These are phyloP conservation scores for Centroberyx gerrardi DNA, from an alignment of 2,797 vertebrate genomes.

Conservation along the genomic window DNA sequence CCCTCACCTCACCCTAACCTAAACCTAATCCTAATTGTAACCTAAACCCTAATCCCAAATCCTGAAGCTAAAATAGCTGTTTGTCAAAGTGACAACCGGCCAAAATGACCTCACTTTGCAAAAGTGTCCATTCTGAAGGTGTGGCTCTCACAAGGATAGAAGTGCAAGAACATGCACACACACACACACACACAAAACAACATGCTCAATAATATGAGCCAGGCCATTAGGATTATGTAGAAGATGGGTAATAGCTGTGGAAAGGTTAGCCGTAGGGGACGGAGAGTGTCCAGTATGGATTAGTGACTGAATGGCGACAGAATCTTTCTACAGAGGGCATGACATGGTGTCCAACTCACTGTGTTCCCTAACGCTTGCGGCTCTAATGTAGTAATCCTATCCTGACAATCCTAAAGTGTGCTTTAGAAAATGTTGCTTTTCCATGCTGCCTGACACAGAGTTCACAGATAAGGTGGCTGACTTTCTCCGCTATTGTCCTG, in stretches of 20 bases:
- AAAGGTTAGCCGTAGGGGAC: slow-evolving; percentile 66
- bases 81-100: neutral
- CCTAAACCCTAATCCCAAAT: neutral
- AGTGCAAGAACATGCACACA: too few species aligned
- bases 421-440: slow-evolving; percentile 51
- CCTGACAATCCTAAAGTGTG: slow-evolving; percentile 58
- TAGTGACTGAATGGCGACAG: slow-evolving; percentile 67
- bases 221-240: slow-evolving; percentile 58
- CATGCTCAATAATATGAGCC: slow-evolving; percentile 42
- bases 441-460: slow-evolving; percentile 49
- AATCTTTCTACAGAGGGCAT: slow-evolving; percentile 62
- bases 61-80: neutral
- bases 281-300: slow-evolving; percentile 64
- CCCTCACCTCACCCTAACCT: neutral
- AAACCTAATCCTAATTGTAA: neutral
- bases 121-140: too few species aligned
- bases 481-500: slow-evolving; percentile 79
- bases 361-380: slow-evolving; percentile 30
- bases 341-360: slow-evolving; percentile 60
- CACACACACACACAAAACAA: slow-evolving; percentile 20
- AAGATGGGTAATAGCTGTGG: slow-evolving; percentile 37
- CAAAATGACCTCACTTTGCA: neutral
- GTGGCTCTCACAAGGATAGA: too few species aligned
- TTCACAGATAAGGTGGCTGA: slow-evolving; percentile 76
- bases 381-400: slow-evolving; percentile 76